Base-by-base conservation (phyloP, 1,140 invertebrate species). In the Cherax destructor region DNA sequence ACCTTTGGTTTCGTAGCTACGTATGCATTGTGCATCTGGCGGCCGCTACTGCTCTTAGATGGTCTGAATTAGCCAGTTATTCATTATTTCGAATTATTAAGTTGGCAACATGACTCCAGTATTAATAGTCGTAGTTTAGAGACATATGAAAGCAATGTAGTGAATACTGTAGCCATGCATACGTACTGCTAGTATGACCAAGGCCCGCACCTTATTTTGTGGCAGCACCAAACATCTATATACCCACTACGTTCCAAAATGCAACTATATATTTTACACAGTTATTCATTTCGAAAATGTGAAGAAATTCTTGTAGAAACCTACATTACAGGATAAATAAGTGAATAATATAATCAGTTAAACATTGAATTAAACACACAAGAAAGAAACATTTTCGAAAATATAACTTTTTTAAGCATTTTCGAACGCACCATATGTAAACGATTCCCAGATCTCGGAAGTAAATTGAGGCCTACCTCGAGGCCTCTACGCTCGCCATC, bases 151-250 rank as follows among this genome's bases (percentile, higher is more conserved):
- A 72, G 83, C 83, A 85, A 85, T 85, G 83, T 85, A 85, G 83
- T 85, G 83, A 85, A 81, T 81, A 69, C 74, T 85, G 83, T 85
- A 74, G 83, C 83, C 83, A 50, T 85, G 83, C 83, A 85, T 85
- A 85, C 83, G 83, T 74, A 52, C 49, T 50, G 83, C 83, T 85
- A 85, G 83, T 72, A n/a, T 72, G 83, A 85, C 83, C 83, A 85
- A 85, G 83, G 83, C 83, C 65, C 61, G 61, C 59, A 61, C 61
- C 83, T 65, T 50, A 47, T 49, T 74, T 50, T 85, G 61, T 85
- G 83, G 83, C 83, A 85, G 83, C 83, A 85, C 83, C 47, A 74
- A 47, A 74, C 83, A 85, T 21, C 83, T 72, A 84, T 61, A 84
- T 41, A 41, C 83, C 83, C 69, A 85, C 65, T 65, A 85, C 47